These are phyloP conservation scores for Rhyzopertha dominica DNA, from an alignment of 1,140 invertebrate genomes.

Conservation along the genomic window DNA sequence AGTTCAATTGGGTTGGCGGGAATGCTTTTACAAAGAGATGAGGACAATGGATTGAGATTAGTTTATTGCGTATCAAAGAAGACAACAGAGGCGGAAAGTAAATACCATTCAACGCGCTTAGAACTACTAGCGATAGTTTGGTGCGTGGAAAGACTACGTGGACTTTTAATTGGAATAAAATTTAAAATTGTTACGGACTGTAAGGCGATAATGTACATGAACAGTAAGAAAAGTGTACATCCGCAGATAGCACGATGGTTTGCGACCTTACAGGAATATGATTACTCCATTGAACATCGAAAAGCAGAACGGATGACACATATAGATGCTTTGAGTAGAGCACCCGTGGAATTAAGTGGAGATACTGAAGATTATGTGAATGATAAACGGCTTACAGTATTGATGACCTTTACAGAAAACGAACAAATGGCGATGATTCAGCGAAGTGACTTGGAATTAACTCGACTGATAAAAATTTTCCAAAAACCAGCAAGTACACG, in stretches of 20 bases:
- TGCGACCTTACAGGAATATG: conserved; percentile 26
- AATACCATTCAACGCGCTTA: conserved; percentile 29
- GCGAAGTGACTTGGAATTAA: too few relatives aligned
- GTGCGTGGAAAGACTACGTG: conserved; percentile 6
- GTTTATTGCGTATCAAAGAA: conserved; percentile 30
- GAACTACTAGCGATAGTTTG: conserved; percentile 27
- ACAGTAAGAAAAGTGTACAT: conserved; percentile 24
- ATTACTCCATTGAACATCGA: conserved; percentile 27
- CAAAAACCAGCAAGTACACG: too few relatives aligned
- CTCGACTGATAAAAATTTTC: too few relatives aligned
- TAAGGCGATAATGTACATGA: conserved; percentile 14
- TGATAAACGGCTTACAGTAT: not conserved
- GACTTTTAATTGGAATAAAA: conserved; percentile 10
- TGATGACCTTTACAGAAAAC: not conserved
- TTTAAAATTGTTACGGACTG: conserved; percentile 12
- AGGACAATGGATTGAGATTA: conserved; percentile 28
- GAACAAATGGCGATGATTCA: conserved; percentile 1
- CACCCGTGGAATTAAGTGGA: not conserved
- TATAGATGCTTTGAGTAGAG: conserved; percentile 35
- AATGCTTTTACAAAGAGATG: too few relatives aligned
- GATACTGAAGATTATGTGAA: not conserved
- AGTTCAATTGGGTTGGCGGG: not conserved
- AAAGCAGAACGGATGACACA: conserved; percentile 31
- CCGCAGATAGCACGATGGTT: conserved; percentile 29
- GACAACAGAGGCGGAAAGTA: conserved; percentile 28